Percentiles rank a stretch among this genome's conserved stretches.
Conservation (phyloP, 2,797 vertebrate genomes). For the Rhincodon typus region DNA sequence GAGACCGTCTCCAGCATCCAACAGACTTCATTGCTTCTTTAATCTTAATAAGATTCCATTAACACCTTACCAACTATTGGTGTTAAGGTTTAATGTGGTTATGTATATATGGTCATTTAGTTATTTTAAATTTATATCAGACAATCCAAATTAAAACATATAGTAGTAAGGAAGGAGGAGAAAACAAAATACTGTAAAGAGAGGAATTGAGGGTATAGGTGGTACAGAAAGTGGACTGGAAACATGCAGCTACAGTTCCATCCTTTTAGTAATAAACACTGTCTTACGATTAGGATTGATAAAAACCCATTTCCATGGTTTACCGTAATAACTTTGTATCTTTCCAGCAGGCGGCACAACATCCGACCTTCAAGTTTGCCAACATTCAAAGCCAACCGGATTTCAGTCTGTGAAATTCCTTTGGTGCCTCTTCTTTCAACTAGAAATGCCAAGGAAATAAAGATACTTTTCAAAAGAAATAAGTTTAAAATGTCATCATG, state of each 20-base stretch:
- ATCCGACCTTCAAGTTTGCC: constrained; percentile 85
- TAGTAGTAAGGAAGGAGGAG: neutral
- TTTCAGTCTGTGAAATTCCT: constrained; percentile 72
- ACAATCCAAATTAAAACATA: neutral
- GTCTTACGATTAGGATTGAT: neutral
- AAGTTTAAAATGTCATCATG: neutral
- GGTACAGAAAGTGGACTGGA: neutral
- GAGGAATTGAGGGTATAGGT: neutral
- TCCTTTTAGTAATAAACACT: neutral
- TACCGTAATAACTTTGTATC: constrained; percentile 80
- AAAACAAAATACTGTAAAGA: neutral
- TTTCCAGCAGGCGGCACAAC: constrained; percentile 77
- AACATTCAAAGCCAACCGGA: constrained; percentile 75
- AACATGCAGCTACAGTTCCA: neutral
- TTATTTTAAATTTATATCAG: neutral
- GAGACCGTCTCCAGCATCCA: neutral
- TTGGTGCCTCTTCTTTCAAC: constrained; percentile 77
- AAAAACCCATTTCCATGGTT: constrained; percentile 21
- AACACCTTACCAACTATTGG: neutral
- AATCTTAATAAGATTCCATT: neutral
- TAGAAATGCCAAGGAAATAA: constrained; percentile 46
- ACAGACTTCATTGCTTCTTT: neutral
- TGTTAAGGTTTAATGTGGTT: too few species aligned
- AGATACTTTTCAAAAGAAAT: neutral
- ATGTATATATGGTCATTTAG: neutral